Conservation (phyloP, 2,113 vertebrate genomes). For the Forbesichthys papilliferus region DNA sequence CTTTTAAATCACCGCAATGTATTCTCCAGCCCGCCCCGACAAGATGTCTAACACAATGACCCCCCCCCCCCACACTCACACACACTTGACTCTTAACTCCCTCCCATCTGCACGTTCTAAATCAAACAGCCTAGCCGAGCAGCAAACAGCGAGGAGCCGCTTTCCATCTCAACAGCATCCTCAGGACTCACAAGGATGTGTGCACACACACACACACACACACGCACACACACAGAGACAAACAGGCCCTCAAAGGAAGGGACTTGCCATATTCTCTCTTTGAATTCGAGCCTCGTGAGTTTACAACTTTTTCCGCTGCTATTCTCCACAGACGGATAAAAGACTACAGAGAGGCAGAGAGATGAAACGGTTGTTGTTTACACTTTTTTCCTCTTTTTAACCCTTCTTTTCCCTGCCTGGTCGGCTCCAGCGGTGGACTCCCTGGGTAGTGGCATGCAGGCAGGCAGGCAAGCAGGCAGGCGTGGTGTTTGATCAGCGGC, state of each 20-base stretch:
- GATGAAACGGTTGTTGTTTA: constrained; percentile 54
- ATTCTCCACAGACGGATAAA: constrained; percentile 33
- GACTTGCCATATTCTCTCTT: constrained; percentile 30
- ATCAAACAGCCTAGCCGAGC: constrained; percentile 61
- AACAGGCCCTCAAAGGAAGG: constrained; percentile 26
- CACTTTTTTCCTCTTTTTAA: constrained; percentile 39
- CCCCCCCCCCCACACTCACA: not conserved
- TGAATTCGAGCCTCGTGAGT: constrained; percentile 34
- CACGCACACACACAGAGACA: not conserved
- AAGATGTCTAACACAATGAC: constrained; percentile 47
- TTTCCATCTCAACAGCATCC: constrained; percentile 40
- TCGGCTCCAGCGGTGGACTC: not conserved
- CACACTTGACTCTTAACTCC: constrained; percentile 60
- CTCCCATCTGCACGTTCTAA: constrained; percentile 65
- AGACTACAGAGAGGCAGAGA: constrained; percentile 17
- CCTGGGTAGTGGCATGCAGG: not conserved
- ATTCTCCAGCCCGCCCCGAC: constrained; percentile 64
- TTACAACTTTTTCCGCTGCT: constrained; percentile 34
- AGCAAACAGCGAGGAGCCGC: constrained; percentile 9
- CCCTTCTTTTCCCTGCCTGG: constrained; percentile 36
- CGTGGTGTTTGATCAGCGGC: no score
- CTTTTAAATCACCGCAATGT: constrained; percentile 69
- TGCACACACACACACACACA: not conserved
- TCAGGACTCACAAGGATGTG: constrained; percentile 25
- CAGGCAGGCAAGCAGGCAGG: no score